Percentiles rank a stretch among this genome's conserved stretches.
phyloP scores from a whole-genome alignment of 92 coral and sea anemone species.

The Paramuricea clavata region DNA sequence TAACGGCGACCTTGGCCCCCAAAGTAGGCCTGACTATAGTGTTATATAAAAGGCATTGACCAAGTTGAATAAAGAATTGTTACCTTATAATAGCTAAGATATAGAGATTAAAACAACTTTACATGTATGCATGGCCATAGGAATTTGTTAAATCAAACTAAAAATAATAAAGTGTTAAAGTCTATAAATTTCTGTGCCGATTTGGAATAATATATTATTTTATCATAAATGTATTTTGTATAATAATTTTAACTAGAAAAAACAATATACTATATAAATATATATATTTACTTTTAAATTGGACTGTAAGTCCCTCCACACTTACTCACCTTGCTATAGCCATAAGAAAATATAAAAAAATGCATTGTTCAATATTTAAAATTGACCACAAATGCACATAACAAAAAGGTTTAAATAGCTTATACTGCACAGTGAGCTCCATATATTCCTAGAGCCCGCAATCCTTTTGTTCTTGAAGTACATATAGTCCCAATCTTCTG shows the following conservation, averaged over 20 bases:
- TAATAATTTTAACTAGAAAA: too few relatives aligned
- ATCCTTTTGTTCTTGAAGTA: too few relatives aligned
- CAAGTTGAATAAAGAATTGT: too few relatives aligned
- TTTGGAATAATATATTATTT: not conserved
- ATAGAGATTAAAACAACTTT: too few relatives aligned
- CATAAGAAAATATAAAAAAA: not conserved
- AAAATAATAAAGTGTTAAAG: not conserved
- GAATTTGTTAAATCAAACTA: not conserved
- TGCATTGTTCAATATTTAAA: not conserved
- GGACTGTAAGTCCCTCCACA: not conserved
- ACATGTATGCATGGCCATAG: not conserved
- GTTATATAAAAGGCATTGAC: too few relatives aligned
- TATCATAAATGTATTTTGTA: not conserved
- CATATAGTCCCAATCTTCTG: too few relatives aligned
- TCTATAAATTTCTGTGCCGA: not conserved
- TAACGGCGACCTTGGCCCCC: too few relatives aligned
- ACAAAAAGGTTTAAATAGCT: conserved; percentile 3
- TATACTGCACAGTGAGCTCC: too few relatives aligned
- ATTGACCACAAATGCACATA: conserved; percentile 10
- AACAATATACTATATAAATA: not conserved
- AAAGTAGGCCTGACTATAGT: too few relatives aligned
- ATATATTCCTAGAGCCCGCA: too few relatives aligned
- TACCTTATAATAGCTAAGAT: too few relatives aligned
- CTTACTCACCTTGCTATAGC: not conserved
- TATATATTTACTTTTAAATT: not conserved